Base-by-base conservation (phyloP, 2,797 vertebrate species). In the Falco novaeseelandiae region DNA sequence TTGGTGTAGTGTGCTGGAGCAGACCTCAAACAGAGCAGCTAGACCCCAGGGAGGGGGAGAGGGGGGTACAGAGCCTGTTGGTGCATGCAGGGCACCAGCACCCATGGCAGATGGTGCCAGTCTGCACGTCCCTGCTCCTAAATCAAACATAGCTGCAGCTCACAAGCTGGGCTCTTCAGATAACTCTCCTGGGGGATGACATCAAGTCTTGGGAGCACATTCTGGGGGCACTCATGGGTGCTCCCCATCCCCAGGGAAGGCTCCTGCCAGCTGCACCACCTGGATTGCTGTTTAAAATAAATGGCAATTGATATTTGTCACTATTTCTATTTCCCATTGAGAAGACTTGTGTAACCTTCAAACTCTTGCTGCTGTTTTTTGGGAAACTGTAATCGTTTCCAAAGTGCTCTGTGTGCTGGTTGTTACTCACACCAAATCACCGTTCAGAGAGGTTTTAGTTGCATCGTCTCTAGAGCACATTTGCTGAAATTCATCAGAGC, bases 401-500 rank as follows among this genome's bases (percentile, higher is more conserved):
- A 30, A 36, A 83, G 69, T 46, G 18, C 40, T 83, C 46, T 78
- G 46, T 30, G 19, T 54, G 55, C 51, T 36, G 7, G 34, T 92
- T 82, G 36, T 48, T 89, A 46, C 40, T 79, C 70, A 40, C 21
- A 23, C 70, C 52, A 77, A 34, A 70, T 57, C 69, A 51, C 49
- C 0, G 0, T 6, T 63, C 73, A 62, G 63, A 36, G 30, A 80
- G 34, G 34, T 89, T 78, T 94, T 76, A 67, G 67, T 51, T 48
- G 51, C 9, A 2, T 86, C 44, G 14, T 87, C 34, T 78, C 73
- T 82, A 73, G 73, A 90, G 32, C 44, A 77, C 2, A 3, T 77
- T 92, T 84, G 38, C 73, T 95, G 85, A 93, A 95, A 83, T 93
- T 90, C 55, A 49, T 79, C 63, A 3, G 10, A 77, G 78, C 59